Evolutionary conservation across 2,888 invertebrate genomes (phyloP).

Genomic region (Ornithoptera priamus): DNA sequence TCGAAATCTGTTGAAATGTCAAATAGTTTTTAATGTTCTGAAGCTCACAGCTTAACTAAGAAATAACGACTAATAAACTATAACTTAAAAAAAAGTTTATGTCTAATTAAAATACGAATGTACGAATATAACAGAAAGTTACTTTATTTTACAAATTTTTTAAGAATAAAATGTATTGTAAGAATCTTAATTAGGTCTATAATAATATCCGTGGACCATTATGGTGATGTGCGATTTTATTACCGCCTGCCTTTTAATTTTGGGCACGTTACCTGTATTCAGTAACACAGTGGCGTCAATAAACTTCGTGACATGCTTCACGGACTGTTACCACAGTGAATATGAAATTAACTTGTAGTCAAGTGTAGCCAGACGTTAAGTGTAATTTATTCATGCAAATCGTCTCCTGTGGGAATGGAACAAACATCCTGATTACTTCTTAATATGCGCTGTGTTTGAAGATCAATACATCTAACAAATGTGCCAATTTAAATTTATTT

Average conservation of each 20-base stretch:
- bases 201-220: not conserved
- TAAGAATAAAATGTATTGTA: no score
- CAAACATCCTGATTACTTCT: constrained; percentile 28
- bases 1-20: no score
- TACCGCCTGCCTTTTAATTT: constrained; percentile 35
- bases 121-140: no score
- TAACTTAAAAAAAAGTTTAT: no score
- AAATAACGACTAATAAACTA: no score
- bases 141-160: no score
- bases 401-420: constrained; percentile 43
- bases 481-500: constrained; percentile 5
- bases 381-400: constrained; percentile 49
- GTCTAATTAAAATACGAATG: no score
- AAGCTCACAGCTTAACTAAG: no score
- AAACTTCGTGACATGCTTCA: constrained; percentile 36
- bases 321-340: constrained; percentile 40
- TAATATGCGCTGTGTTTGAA: constrained; percentile 5
- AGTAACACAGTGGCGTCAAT: constrained; percentile 31
- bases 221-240: constrained; percentile 8
- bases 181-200: not conserved
- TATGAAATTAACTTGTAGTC: constrained; percentile 51
- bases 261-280: constrained; percentile 39
- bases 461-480: not conserved
- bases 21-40: no score
- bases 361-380: constrained; percentile 44